These are phyloP conservation scores for Allobates femoralis DNA, from an alignment of 2,797 vertebrate species.

Conservation along the genomic window DNA sequence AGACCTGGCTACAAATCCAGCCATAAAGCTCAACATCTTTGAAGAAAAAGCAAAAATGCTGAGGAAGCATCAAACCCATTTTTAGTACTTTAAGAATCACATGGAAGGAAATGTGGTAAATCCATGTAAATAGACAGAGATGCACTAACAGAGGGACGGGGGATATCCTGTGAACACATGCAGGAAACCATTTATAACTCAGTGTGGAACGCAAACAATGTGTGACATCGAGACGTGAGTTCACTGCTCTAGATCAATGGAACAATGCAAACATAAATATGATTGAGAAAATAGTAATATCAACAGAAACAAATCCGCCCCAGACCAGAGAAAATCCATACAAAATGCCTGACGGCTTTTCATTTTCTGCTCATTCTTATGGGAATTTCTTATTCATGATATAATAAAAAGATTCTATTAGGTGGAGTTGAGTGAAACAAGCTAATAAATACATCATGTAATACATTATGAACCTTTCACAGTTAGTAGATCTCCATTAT, in stretches of 20 bases:
- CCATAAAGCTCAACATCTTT: neutral
- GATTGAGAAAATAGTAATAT: neutral
- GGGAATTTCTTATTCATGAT: neutral
- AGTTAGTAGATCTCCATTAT: neutral
- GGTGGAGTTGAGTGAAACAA: neutral
- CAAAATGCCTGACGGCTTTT: neutral
- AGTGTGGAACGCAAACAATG: constrained; percentile 55
- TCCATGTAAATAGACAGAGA: constrained; percentile 36
- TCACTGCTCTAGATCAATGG: constrained; percentile 8
- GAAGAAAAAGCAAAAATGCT: neutral
- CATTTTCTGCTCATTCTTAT: neutral
- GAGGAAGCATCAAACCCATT: constrained; percentile 14
- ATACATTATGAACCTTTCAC: neutral
- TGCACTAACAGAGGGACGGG: constrained; percentile 19
- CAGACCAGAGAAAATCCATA: neutral
- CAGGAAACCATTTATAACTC: constrained; percentile 39
- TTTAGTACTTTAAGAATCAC: neutral
- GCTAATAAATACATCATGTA: constrained; percentile 1
- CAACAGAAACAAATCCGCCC: neutral
- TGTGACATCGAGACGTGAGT: constrained; percentile 12
- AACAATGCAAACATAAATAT: constrained; percentile 15
- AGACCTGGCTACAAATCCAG: neutral
- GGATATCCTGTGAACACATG: constrained; percentile 48
- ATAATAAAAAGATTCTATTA: neutral
- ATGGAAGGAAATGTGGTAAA: constrained; percentile 42